Evolutionary conservation across 2,113 vertebrate genomes (phyloP).

Genomic region (Serilophus lunatus): DNA sequence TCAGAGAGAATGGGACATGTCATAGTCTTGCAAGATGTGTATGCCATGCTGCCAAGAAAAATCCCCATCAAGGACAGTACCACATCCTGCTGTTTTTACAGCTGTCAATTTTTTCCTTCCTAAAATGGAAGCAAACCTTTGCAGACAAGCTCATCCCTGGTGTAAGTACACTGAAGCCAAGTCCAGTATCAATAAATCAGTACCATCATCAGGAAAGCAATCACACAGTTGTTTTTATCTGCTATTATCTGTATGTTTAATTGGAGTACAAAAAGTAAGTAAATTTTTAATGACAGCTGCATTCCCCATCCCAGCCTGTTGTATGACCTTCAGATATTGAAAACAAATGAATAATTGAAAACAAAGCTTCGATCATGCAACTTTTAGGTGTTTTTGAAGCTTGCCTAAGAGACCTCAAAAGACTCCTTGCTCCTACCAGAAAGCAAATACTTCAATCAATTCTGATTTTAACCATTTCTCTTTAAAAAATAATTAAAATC

Average conservation of each 20-base stretch:
- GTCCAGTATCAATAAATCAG: conserved; percentile 56
- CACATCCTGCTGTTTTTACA: conserved; percentile 17
- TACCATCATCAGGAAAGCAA: conserved; percentile 31
- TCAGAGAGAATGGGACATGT: not conserved
- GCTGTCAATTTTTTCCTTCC: conserved; percentile 39
- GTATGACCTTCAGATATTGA: conserved; percentile 71
- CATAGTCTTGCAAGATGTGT: not conserved
- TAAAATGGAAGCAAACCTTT: conserved; percentile 48
- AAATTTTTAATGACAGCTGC: conserved; percentile 72
- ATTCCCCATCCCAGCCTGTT: conserved; percentile 43
- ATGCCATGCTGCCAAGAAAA: not conserved
- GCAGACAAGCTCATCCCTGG: conserved; percentile 5
- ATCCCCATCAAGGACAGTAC: not conserved
- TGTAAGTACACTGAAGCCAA: conserved; percentile 33
- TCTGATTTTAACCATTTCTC: not conserved
- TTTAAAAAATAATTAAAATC: conserved; percentile 19
- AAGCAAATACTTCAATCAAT: conserved; percentile 9
- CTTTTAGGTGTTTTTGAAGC: conserved; percentile 56
- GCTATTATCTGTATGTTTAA: conserved; percentile 68
- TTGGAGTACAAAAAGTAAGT: conserved; percentile 71
- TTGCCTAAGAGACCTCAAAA: conserved; percentile 35
- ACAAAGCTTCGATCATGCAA: conserved; percentile 48
- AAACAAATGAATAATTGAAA: conserved; percentile 77
- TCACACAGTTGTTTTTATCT: conserved; percentile 51
- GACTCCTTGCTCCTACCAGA: not conserved